These are phyloP conservation scores for Trematomus bernacchii DNA, from an alignment of 2,797 vertebrate species.

Conservation along the genomic window DNA sequence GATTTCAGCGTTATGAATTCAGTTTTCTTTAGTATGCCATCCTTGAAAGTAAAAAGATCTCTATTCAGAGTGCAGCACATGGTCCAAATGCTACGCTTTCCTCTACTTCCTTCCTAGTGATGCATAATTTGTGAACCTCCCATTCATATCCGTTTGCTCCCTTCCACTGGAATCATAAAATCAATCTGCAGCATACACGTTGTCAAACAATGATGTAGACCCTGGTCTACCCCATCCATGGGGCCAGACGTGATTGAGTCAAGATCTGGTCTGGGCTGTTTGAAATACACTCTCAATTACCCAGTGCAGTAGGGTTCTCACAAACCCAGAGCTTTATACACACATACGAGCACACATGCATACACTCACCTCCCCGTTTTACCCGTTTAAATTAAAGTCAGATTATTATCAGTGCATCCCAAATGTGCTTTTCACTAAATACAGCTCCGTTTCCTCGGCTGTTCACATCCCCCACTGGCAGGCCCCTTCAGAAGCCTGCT, in stretches of 20 bases:
- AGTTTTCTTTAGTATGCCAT: background rate
- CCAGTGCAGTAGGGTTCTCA: conserved; percentile 46
- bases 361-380: conserved; percentile 65
- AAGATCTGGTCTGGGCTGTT: conserved; percentile 74
- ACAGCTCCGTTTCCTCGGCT: conserved; percentile 63
- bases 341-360: conserved; percentile 53
- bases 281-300: conserved; percentile 80
- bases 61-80: conserved; percentile 35
- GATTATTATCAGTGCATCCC: conserved; percentile 73
- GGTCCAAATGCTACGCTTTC: conserved; percentile 62
- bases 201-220: conserved; percentile 77
- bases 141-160: conserved; percentile 65
- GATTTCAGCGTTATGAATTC: background rate
- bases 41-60: conserved; percentile 18
- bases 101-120: conserved; percentile 50
- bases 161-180: conserved; percentile 65
- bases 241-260: conserved; percentile 74
- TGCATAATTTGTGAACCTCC: conserved; percentile 46
- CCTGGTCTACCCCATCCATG: conserved; percentile 62
- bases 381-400: conserved; percentile 80
- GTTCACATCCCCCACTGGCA: conserved; percentile 66
- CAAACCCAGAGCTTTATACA: conserved; percentile 48
- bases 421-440: conserved; percentile 73
- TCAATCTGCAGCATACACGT: conserved; percentile 66
- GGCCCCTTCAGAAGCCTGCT: conserved; percentile 69